Conservation (phyloP, 2,888 invertebrate genomes). For the Drosophila ustulata region DNA sequence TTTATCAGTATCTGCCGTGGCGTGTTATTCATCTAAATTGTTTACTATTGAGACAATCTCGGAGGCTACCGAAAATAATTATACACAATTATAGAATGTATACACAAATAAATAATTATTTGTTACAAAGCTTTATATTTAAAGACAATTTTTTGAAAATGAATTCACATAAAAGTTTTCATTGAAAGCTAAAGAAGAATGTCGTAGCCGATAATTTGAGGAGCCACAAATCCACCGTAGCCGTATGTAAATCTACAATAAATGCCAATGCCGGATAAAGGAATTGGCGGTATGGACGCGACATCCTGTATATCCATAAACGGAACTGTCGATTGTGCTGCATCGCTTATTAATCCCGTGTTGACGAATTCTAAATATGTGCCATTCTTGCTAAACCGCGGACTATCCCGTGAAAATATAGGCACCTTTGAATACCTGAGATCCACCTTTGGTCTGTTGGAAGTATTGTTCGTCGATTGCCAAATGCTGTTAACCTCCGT, state of each 20-base stretch:
- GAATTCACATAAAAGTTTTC: too few relatives aligned
- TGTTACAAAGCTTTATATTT: too few relatives aligned
- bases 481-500: conserved; percentile 89
- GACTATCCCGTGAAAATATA: conserved; percentile 79
- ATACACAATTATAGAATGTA: too few relatives aligned
- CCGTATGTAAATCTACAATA: conserved; percentile 90
- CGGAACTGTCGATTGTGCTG: conserved; percentile 88
- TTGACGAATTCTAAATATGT: conserved; percentile 90
- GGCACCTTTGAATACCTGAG: conserved; percentile 72
- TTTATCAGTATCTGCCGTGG: too few relatives aligned
- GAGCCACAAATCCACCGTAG: conserved; percentile 91
- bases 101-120: too few relatives aligned
- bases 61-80: too few relatives aligned
- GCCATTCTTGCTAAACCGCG: conserved; percentile 90
- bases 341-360: conserved; percentile 90
- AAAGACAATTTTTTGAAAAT: conserved; percentile 76
- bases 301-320: conserved; percentile 92
- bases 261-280: conserved; percentile 91
- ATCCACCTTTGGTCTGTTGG: conserved; percentile 86
- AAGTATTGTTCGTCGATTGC: conserved; percentile 88
- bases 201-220: conserved; percentile 91
- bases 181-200: conserved; percentile 78
- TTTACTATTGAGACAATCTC: too few relatives aligned
- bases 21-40: too few relatives aligned
- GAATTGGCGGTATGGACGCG: conserved; percentile 88